Conservation (phyloP, 2,797 vertebrate genomes). For the Poecilia picta region DNA sequence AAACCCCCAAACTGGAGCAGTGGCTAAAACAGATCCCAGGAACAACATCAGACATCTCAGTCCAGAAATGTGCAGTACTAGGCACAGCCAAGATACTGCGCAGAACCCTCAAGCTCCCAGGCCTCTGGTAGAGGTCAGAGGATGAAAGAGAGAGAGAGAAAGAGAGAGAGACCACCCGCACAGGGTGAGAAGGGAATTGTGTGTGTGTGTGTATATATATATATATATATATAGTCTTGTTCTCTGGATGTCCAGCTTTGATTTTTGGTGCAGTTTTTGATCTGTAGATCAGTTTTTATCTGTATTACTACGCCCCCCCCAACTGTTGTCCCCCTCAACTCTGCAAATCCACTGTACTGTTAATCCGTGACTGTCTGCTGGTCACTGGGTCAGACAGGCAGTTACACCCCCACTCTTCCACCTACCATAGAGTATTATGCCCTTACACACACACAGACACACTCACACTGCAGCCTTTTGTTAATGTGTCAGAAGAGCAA, state of each 20-base stretch:
- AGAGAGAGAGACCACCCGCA: too few species aligned
- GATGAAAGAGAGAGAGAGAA: too few species aligned
- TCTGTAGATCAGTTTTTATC: not conserved
- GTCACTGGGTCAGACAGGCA: slow-evolving; percentile 50
- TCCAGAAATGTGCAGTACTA: too few species aligned
- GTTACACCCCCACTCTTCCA: not conserved
- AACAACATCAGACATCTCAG: too few species aligned
- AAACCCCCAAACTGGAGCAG: too few species aligned
- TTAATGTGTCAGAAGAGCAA: slow-evolving; percentile 3
- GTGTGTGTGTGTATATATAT: too few species aligned
- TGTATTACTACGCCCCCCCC: not conserved
- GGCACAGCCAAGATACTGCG: too few species aligned
- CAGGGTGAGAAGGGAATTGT: too few species aligned
- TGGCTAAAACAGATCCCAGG: too few species aligned
- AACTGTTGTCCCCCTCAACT: slow-evolving; percentile 15
- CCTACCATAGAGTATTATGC: not conserved
- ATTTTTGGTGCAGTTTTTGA: not conserved
- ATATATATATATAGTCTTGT: too few species aligned
- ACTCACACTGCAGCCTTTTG: slow-evolving; percentile 4
- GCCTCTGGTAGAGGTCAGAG: too few species aligned
- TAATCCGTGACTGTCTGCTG: slow-evolving; percentile 56
- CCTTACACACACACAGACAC: not conserved
- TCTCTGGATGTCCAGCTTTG: not conserved
- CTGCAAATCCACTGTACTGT: slow-evolving; percentile 31
- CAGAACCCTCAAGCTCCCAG: too few species aligned